phyloP scores from a whole-genome alignment of 2,888 invertebrate genomes.

The Odontocerum albicorne region DNA sequence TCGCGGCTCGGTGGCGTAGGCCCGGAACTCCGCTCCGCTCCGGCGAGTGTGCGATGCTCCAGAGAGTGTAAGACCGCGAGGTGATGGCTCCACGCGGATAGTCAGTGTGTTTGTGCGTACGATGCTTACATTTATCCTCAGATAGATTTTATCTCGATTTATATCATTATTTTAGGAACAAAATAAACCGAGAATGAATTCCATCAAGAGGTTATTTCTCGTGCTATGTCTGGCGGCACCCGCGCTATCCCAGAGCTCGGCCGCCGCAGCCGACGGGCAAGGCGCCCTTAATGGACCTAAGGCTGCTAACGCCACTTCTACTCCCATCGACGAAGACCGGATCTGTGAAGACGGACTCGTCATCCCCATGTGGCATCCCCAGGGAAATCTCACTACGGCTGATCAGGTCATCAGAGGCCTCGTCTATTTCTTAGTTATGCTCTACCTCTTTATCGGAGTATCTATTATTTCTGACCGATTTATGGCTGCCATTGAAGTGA shows the following conservation, averaged over 20 bases:
- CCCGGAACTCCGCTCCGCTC: background rate
- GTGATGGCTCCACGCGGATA: too few species aligned
- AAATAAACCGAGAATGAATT: constrained; percentile 31
- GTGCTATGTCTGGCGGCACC: constrained; percentile 27
- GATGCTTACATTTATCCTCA: too few species aligned
- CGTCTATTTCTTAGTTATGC: constrained; percentile 85
- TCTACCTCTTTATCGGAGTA: constrained; percentile 97
- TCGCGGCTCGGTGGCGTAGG: background rate
- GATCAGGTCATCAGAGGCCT: constrained; percentile 84
- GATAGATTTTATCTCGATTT: too few species aligned
- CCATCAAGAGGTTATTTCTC: constrained; percentile 15
- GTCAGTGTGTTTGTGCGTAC: too few species aligned
- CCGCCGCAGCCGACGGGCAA: constrained; percentile 47
- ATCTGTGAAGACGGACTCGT: constrained; percentile 82
- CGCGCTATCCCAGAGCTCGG: constrained; percentile 43
- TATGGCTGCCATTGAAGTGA: constrained; percentile 99
- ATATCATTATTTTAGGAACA: too few species aligned
- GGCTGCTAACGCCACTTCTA: constrained; percentile 5
- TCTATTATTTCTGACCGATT: constrained; percentile 98
- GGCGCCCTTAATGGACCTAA: constrained; percentile 8
- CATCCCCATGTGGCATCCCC: constrained; percentile 88
- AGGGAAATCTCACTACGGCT: constrained; percentile 69
- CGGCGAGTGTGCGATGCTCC: too few species aligned
- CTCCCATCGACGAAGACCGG: constrained; percentile 36
- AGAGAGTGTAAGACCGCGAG: too few species aligned